Conservation (phyloP, 2,888 invertebrate species). For the Drosophila nigricruria region DNA sequence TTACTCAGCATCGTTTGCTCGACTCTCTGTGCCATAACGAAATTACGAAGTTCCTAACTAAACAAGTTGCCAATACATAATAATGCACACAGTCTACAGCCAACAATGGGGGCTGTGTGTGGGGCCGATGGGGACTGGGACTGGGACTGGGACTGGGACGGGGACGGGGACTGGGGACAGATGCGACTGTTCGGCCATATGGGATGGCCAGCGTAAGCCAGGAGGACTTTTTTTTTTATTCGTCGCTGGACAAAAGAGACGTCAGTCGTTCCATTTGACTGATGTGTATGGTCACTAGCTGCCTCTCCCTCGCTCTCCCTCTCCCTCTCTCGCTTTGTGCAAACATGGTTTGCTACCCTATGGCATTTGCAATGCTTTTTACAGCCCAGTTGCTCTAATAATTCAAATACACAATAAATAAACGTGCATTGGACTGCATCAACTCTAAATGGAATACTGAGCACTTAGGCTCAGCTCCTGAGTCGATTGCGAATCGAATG, state of each 20-base stretch:
- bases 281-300: constrained; percentile 45
- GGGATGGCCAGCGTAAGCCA: constrained; percentile 2
- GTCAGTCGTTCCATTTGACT: constrained; percentile 43
- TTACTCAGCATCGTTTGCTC: constrained; percentile 38
- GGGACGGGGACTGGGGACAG: not conserved
- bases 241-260: constrained; percentile 57
- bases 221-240: constrained; percentile 1
- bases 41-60: constrained; percentile 73
- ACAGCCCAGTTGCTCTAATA: constrained; percentile 65
- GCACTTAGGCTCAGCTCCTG: constrained; percentile 6
- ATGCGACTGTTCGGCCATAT: not conserved
- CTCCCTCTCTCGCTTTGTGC: not conserved
- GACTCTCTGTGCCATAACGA: constrained; percentile 60
- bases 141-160: no score
- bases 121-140: not conserved
- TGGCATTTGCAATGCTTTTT: constrained; percentile 45
- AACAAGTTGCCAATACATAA: constrained; percentile 77
- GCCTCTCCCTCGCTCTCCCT: not conserved
- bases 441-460: constrained; percentile 6
- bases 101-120: constrained; percentile 5
- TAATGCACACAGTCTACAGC: constrained; percentile 42
- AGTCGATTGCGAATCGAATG: constrained; percentile 30
- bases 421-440: constrained; percentile 45
- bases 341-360: not conserved
- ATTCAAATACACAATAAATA: constrained; percentile 79